A percentile compares a stretch with the other conserved stretches of the same genome.
phyloP scores from a whole-genome alignment of 2,888 invertebrate species.

The Leptopilina myrica region DNA sequence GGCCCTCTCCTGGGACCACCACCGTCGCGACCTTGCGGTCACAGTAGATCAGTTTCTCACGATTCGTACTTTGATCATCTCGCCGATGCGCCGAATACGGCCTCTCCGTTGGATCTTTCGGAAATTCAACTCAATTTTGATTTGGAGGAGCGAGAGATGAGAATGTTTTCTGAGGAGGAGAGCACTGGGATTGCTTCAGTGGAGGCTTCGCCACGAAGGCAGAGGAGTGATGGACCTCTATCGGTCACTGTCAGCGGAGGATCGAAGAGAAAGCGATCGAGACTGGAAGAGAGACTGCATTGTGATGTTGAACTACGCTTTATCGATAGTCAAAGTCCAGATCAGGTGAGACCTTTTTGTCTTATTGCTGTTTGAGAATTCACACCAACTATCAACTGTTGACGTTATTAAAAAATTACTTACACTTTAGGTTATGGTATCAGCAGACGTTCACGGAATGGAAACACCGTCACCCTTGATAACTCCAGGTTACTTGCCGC shows the following conservation, averaged over 20 bases:
- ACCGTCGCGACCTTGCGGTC: slow-evolving; percentile 76
- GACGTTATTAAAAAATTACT: background rate
- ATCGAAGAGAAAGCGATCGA: slow-evolving; percentile 80
- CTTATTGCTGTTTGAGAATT: too few relatives aligned
- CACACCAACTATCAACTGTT: background rate
- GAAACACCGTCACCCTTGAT: slow-evolving; percentile 73
- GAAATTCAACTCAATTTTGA: slow-evolving; percentile 90
- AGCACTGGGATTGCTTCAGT: slow-evolving; percentile 80
- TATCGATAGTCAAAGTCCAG: slow-evolving; percentile 88
- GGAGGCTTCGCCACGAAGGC: slow-evolving; percentile 73
- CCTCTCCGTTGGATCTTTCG: slow-evolving; percentile 83
- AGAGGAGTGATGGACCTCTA: slow-evolving; percentile 77
- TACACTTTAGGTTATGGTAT: slow-evolving; percentile 73
- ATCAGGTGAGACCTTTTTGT: slow-evolving; percentile 76
- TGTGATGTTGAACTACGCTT: slow-evolving; percentile 83
- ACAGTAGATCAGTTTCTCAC: slow-evolving; percentile 88
- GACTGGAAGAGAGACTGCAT: slow-evolving; percentile 87
- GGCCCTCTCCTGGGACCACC: slow-evolving; percentile 77
- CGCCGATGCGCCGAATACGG: slow-evolving; percentile 79
- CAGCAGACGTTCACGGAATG: slow-evolving; percentile 76
- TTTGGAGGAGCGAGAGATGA: slow-evolving; percentile 89
- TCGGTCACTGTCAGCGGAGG: slow-evolving; percentile 70
- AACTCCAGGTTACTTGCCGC: slow-evolving; percentile 73
- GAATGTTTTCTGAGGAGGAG: slow-evolving; percentile 94
- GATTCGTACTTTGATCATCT: slow-evolving; percentile 94